A percentile compares a stretch with the other conserved stretches of the same genome.
Evolutionary conservation across 2,888 invertebrate genomes (phyloP).

Genomic region (Lepas anatifera): DNA sequence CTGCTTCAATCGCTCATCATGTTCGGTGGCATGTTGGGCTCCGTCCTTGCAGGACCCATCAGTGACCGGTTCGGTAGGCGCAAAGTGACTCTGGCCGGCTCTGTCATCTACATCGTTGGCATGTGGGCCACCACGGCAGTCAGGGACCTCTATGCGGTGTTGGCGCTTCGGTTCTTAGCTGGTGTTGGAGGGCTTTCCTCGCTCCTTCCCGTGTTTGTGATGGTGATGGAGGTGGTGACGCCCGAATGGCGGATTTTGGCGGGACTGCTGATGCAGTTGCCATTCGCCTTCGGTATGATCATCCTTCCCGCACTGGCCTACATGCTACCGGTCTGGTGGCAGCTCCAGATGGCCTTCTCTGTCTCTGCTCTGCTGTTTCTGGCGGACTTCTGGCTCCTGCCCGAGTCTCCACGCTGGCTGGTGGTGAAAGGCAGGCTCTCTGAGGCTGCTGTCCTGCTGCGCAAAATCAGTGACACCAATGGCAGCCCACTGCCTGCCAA

Average conservation of each 20-base stretch:
- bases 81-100: conserved; percentile 22
- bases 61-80: conserved; percentile 25
- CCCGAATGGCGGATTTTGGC: conserved; percentile 45
- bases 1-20: conserved; percentile 22
- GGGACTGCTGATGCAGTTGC: conserved; percentile 55
- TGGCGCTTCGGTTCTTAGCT: conserved; percentile 23
- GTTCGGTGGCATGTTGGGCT: conserved; percentile 25
- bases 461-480: conserved; percentile 46
- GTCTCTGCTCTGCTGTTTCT: conserved; percentile 47
- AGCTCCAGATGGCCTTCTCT: conserved; percentile 53
- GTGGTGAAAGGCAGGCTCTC: conserved; percentile 51
- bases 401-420: conserved; percentile 69
- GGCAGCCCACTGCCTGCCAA: conserved; percentile 23
- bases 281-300: conserved; percentile 56
- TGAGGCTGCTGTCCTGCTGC: conserved; percentile 47
- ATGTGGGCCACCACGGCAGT: conserved; percentile 22
- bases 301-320: conserved; percentile 50
- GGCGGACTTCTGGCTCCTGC: conserved; percentile 46
- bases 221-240: conserved; percentile 45
- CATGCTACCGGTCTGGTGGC: conserved; percentile 51
- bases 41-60: conserved; percentile 22
- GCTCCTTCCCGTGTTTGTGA: conserved; percentile 20
- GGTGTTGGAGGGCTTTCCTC: conserved; percentile 17
- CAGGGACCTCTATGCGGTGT: conserved; percentile 22
- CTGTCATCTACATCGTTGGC: conserved; percentile 23